phyloP scores from a whole-genome alignment of 1,140 invertebrate genomes.

The Eurosta solidaginis region DNA sequence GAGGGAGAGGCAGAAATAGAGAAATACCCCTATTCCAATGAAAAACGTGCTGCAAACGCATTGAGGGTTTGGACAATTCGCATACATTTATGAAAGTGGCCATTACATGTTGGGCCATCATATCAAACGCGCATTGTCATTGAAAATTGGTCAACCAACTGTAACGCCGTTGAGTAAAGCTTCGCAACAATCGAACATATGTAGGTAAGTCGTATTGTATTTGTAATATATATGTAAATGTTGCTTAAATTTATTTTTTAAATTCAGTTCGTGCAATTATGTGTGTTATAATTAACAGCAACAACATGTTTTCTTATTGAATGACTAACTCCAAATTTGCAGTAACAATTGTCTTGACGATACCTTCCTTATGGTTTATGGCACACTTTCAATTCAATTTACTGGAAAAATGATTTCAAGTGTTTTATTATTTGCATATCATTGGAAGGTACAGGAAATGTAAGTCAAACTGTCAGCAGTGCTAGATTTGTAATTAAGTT shows the following conservation, averaged over 20 bases:
- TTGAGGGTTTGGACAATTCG: too few relatives aligned
- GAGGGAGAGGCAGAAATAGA: too few relatives aligned
- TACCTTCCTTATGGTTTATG: background rate
- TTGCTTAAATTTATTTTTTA: background rate
- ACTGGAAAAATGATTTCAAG: background rate
- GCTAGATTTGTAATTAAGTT: background rate
- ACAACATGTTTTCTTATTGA: background rate
- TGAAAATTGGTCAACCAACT: slow-evolving; percentile 24
- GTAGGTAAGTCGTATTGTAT: too few relatives aligned
- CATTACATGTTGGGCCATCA: background rate
- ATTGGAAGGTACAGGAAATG: slow-evolving; percentile 2
- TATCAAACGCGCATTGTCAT: background rate
- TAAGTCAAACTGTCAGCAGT: background rate
- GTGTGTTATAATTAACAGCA: background rate
- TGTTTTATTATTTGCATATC: background rate
- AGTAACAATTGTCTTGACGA: background rate
- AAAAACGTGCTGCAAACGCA: too few relatives aligned
- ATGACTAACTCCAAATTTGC: slow-evolving; percentile 1
- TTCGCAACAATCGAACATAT: background rate
- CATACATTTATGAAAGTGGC: background rate
- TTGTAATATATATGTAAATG: background rate
- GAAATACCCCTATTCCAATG: too few relatives aligned
- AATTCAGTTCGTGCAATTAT: slow-evolving; percentile 1
- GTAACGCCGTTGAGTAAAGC: slow-evolving; percentile 14
- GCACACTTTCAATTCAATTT: slow-evolving; percentile 7